Evolutionary conservation across 2,113 vertebrate genomes (phyloP).

Genomic region (Eira barbara): DNA sequence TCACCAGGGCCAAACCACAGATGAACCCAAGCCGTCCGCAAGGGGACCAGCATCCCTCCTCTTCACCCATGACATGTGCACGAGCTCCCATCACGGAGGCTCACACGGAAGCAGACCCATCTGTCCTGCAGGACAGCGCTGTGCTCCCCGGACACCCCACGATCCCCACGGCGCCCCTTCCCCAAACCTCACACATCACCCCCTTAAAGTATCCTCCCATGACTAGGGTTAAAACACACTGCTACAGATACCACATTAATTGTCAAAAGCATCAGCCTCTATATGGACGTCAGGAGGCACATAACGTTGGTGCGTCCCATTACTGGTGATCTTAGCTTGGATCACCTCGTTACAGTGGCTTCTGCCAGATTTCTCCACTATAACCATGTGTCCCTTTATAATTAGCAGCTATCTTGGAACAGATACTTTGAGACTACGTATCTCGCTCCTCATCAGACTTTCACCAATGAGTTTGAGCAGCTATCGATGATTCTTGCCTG

Average conservation of each 20-base stretch:
- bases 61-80: rapidly evolving
- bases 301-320: rapidly evolving
- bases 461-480: background rate
- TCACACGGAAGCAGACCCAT: background rate
- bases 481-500: background rate
- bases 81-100: background rate
- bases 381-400: background rate
- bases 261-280: background rate
- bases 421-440: background rate
- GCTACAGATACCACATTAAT: background rate
- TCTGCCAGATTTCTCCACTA: background rate
- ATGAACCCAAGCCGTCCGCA: background rate
- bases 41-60: background rate
- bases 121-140: background rate
- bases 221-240: background rate
- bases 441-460: background rate
- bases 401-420: background rate
- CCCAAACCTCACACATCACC: rapidly evolving
- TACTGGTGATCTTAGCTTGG: too few species aligned
- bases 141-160: rapidly evolving
- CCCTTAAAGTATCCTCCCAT: background rate
- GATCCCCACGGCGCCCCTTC: background rate
- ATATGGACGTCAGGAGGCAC: too few species aligned
- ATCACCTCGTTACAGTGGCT: rapidly evolving
- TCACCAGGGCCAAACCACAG: background rate